These are phyloP conservation scores for Oxyteleia sp. DNA, from an alignment of 2,888 invertebrate species.

Conservation along the genomic window DNA sequence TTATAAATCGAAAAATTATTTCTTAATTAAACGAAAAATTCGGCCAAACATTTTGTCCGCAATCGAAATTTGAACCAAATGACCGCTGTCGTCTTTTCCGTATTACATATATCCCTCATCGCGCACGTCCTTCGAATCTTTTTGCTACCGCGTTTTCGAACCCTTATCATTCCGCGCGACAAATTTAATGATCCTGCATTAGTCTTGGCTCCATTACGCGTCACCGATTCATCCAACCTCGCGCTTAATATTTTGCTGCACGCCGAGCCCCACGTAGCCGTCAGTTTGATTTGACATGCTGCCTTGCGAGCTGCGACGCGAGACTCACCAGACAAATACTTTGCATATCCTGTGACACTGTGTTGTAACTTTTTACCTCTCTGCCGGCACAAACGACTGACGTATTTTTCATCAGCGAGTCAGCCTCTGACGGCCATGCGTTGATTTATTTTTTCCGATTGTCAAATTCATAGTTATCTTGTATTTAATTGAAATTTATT, in stretches of 20 bases:
- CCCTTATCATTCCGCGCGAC: slow-evolving; percentile 79
- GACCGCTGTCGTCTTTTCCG: too few species aligned
- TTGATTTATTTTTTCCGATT: slow-evolving; percentile 13
- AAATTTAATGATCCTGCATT: slow-evolving; percentile 81
- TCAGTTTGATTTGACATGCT: slow-evolving; percentile 62
- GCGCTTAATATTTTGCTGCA: slow-evolving; percentile 19
- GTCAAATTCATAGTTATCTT: not conserved
- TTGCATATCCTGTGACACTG: slow-evolving; percentile 53
- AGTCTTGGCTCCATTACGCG: slow-evolving; percentile 80
- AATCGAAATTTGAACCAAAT: too few species aligned
- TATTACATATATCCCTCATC: too few species aligned
- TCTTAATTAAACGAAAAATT: too few species aligned
- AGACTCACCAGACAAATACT: slow-evolving; percentile 39
- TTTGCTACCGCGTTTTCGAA: too few species aligned
- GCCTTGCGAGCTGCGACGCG: slow-evolving; percentile 31
- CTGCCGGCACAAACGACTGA: slow-evolving; percentile 13
- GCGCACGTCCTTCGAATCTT: too few species aligned
- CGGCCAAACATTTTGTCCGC: too few species aligned
- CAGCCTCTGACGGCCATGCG: slow-evolving; percentile 25
- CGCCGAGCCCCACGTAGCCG: slow-evolving; percentile 45
- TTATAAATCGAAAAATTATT: too few species aligned
- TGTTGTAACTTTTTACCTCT: slow-evolving; percentile 59
- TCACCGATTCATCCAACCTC: slow-evolving; percentile 63
- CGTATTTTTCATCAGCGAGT: slow-evolving; percentile 62
- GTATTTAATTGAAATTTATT: slow-evolving; percentile 5